These are phyloP conservation scores for Orientallactaga bullata DNA, from an alignment of 2,113 vertebrate species.

Conservation along the genomic window DNA sequence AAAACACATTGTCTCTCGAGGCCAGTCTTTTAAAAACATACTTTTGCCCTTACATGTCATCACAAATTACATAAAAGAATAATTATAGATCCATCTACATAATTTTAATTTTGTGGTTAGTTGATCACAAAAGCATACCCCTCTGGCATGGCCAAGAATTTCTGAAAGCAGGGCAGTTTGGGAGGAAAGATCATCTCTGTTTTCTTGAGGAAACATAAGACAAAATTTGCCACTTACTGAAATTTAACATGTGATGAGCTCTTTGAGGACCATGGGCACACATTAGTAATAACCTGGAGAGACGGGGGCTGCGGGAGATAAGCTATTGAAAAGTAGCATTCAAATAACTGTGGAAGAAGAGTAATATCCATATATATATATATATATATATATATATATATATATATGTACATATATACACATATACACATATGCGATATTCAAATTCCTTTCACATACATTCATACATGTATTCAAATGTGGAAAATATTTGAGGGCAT, in stretches of 20 bases:
- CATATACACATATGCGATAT: too few relatives aligned
- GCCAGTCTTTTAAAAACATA: constrained; percentile 70
- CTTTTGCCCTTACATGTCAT: constrained; percentile 76
- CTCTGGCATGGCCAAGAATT: constrained; percentile 62
- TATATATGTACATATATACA: not conserved
- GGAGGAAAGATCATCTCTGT: constrained; percentile 53
- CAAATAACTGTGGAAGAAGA: not conserved
- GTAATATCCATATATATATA: too few relatives aligned
- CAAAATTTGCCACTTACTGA: constrained; percentile 80
- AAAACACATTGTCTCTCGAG: constrained; percentile 72
- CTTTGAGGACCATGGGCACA: constrained; percentile 83
- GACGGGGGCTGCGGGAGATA: not conserved
- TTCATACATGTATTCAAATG: constrained; percentile 83
- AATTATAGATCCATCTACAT: constrained; percentile 72
- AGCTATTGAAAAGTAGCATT: constrained; percentile 75
- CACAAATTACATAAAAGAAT: constrained; percentile 79
- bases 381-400: too few relatives aligned
- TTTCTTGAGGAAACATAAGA: constrained; percentile 77
- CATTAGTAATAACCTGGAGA: constrained; percentile 82
- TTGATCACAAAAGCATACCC: constrained; percentile 72
- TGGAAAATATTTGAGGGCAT: constrained; percentile 85
- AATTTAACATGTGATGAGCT: constrained; percentile 83
- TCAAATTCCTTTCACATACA: too few relatives aligned
- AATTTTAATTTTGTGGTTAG: constrained; percentile 78
- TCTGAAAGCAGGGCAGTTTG: constrained; percentile 68